Conservation (phyloP, 2,797 vertebrate species). For the Oreochromis grahami region DNA sequence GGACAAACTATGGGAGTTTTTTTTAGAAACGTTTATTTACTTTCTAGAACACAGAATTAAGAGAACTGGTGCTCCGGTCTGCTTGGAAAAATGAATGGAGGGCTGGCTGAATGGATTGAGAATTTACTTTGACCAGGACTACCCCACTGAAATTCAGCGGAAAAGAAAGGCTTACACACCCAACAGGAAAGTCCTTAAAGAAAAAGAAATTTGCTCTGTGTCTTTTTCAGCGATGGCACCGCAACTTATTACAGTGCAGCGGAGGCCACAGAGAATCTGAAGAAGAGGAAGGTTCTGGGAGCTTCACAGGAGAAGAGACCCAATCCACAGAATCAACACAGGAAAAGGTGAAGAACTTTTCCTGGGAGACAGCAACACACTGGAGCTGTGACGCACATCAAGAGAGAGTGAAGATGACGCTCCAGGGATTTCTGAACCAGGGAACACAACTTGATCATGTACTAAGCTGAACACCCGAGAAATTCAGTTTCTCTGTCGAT, state of each 20-base stretch:
- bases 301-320: neutral
- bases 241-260: neutral
- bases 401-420: too few relatives aligned
- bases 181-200: neutral
- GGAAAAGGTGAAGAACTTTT: too few relatives aligned
- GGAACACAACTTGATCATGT: too few relatives aligned
- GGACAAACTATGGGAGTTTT: neutral
- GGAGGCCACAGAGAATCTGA: neutral
- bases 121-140: too few relatives aligned
- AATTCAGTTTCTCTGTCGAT: neutral
- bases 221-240: neutral
- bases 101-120: too few relatives aligned
- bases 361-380: too few relatives aligned
- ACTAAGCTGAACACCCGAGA: neutral
- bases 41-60: neutral
- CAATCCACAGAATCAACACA: neutral
- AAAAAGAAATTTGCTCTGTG: neutral
- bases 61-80: neutral
- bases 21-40: neutral
- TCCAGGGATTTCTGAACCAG: too few relatives aligned
- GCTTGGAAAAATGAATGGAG: neutral
- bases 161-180: neutral
- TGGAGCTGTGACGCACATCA: too few relatives aligned
- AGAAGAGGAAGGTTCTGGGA: neutral
- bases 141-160: too few relatives aligned